A percentile compares a stretch with the other conserved stretches of the same genome.
Evolutionary conservation across 2,888 invertebrate genomes (phyloP).

Genomic region (Diadromus collaris): DNA sequence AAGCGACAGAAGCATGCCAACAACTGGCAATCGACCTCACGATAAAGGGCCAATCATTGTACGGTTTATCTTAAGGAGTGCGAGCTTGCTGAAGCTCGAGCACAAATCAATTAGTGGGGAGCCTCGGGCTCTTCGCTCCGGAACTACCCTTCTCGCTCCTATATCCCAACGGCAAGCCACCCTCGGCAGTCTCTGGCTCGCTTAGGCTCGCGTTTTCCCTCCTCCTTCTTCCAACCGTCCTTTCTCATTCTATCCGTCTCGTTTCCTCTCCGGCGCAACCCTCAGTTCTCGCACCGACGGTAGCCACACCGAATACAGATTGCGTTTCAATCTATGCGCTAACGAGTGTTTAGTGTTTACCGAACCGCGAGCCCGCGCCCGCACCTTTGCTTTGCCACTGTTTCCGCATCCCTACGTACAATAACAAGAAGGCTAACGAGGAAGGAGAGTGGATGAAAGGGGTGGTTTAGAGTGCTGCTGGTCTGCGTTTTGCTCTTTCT

Average conservation of each 20-base stretch:
- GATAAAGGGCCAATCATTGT: slow-evolving; percentile 49
- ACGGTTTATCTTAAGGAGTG: slow-evolving; percentile 31
- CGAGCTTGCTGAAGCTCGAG: slow-evolving; percentile 70
- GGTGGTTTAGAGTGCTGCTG: slow-evolving; percentile 16
- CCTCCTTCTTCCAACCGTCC: slow-evolving; percentile 59
- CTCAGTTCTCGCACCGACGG: slow-evolving; percentile 64
- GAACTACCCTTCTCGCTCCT: slow-evolving; percentile 73
- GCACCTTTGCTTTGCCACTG: slow-evolving; percentile 71
- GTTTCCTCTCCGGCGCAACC: slow-evolving; percentile 51
- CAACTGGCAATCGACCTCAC: slow-evolving; percentile 4
- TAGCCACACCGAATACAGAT: slow-evolving; percentile 73
- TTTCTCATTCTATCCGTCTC: slow-evolving; percentile 57
- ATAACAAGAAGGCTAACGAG: slow-evolving; percentile 68
- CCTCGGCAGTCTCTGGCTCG: slow-evolving; percentile 47
- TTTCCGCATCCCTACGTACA: slow-evolving; percentile 74
- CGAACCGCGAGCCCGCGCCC: slow-evolving; percentile 76
- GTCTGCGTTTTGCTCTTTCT: slow-evolving; percentile 38
- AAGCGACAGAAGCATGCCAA: slow-evolving; percentile 33
- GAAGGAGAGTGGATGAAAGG: slow-evolving; percentile 53
- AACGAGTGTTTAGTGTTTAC: slow-evolving; percentile 79
- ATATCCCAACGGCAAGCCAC: slow-evolving; percentile 62
- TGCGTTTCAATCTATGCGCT: slow-evolving; percentile 79
- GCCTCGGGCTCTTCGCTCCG: slow-evolving; percentile 71
- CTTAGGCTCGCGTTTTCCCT: slow-evolving; percentile 44
- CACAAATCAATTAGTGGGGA: slow-evolving; percentile 76